Base-by-base conservation (phyloP, 2,797 vertebrate species). In the Salarias fasciatus region DNA sequence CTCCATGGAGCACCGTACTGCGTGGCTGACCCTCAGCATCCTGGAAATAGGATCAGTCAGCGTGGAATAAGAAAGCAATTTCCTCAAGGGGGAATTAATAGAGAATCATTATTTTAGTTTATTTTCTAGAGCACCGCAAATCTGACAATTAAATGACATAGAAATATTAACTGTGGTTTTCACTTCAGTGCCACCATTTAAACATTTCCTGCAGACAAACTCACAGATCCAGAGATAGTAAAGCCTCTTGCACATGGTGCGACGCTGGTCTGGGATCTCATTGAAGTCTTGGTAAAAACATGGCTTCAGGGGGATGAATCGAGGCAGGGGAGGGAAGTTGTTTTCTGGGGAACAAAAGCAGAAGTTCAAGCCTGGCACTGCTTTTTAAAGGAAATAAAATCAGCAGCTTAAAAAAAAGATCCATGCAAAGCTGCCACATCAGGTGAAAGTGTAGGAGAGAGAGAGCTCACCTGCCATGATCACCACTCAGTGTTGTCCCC, bases 211-310 rank as follows among this genome's bases (percentile, higher is more conserved):
- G 41, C 29, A 42, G 56, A 5, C 8, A 1, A 36, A 91, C 97
- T 94, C 90, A 99, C 97, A 94, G 78, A 98, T 94, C 97, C 96
- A 98, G 6, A 99, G 89, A 38, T 94, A 95, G 84, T 98, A 99
- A 65, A 98, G 92, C 61, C 93, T 91, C 79, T 94, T 96, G 92
- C 97, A 95, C 88, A 98, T 93, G 14, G 87, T 89, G 63, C 95
- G 96, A 36, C 88, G 86, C 37, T 94, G 93, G 0, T 96, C 92
- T 31, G 97, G 97, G 60, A 98, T 98, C 84, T 99, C 97, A 0
- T 97, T 95, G 15, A 95, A 93, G 75, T 98, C 95, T 86, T 99
- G 97, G 88, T 98, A 97, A 89, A 98, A 99, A 71, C 97, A 99
- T 0, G 97, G 97, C 80, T 93, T 97, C 80, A 98, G 87, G 0